A percentile compares a stretch with the other conserved stretches of the same genome.
These are phyloP conservation scores for Holotrichia oblita DNA, from an alignment of 1,140 invertebrate species.

Conservation along the genomic window DNA sequence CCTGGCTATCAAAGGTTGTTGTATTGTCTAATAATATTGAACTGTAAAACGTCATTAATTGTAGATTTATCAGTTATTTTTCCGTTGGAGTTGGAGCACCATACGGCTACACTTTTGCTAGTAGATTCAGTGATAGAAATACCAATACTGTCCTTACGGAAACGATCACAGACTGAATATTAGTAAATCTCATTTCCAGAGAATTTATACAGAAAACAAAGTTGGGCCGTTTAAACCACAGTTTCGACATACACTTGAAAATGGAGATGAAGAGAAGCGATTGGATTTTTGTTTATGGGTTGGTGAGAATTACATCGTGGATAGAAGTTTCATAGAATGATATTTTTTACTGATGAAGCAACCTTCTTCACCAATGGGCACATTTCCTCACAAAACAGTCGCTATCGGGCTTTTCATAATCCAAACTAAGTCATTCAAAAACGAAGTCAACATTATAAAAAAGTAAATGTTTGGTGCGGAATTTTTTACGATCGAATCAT, in stretches of 20 bases:
- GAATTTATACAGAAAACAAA: background rate
- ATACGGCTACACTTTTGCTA: background rate
- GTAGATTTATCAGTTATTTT: too few species aligned
- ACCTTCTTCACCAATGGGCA: constrained; percentile 45
- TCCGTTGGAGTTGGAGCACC: background rate
- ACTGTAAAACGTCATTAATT: too few species aligned
- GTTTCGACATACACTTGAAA: constrained; percentile 40
- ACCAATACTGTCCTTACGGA: background rate
- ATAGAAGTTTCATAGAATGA: constrained; percentile 42
- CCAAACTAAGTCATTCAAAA: constrained; percentile 44
- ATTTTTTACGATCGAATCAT: constrained; percentile 45
- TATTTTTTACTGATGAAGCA: constrained; percentile 44
- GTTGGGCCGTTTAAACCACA: constrained; percentile 39
- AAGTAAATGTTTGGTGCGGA: constrained; percentile 47
- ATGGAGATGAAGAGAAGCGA: constrained; percentile 39
- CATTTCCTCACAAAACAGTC: constrained; percentile 44
- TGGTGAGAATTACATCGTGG: constrained; percentile 35
- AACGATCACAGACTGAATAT: background rate
- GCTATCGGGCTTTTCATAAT: constrained; percentile 44
- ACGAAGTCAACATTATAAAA: constrained; percentile 48
- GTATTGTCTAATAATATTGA: too few species aligned
- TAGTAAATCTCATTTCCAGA: background rate
- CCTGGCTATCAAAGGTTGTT: too few species aligned
- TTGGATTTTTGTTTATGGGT: constrained; percentile 27
- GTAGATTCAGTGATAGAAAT: background rate